phyloP scores from a whole-genome alignment of 2,113 vertebrate species.

The Podiceps cristatus region DNA sequence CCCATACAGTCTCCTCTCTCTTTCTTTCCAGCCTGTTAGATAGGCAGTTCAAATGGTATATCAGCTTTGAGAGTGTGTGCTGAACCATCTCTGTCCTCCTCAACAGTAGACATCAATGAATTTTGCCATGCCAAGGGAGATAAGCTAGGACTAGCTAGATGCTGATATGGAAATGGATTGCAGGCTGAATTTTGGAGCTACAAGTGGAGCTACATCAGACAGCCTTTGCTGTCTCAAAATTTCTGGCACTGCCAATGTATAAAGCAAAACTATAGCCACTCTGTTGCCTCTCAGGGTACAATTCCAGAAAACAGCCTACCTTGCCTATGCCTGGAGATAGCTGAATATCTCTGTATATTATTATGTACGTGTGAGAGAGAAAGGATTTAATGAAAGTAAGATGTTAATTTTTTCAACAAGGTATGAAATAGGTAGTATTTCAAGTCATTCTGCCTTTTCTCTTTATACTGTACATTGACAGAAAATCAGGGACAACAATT shows the following conservation, averaged over 20 bases:
- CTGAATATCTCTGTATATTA: not conserved
- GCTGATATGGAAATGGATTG: not conserved
- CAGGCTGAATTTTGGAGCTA: not conserved
- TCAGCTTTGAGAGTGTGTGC: not conserved
- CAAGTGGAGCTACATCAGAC: not conserved
- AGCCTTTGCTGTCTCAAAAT: not conserved
- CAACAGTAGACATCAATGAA: not conserved
- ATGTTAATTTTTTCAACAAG: not conserved
- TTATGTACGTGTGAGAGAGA: accelerated
- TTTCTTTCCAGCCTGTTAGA: not conserved
- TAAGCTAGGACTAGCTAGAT: not conserved
- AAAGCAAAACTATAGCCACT: not conserved
- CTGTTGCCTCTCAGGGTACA: not conserved
- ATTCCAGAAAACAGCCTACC: not conserved
- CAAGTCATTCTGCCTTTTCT: not conserved
- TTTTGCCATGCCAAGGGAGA: not conserved
- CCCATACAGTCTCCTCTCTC: not conserved
- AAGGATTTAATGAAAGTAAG: not conserved
- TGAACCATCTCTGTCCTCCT: not conserved
- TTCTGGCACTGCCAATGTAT: not conserved
- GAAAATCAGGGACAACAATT: not conserved
- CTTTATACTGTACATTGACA: not conserved
- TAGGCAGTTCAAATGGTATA: not conserved
- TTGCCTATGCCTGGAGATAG: not conserved
- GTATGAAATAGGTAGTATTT: not conserved